Conservation (phyloP, 2,113 vertebrate species). For the Emydocephalus ijimae region DNA sequence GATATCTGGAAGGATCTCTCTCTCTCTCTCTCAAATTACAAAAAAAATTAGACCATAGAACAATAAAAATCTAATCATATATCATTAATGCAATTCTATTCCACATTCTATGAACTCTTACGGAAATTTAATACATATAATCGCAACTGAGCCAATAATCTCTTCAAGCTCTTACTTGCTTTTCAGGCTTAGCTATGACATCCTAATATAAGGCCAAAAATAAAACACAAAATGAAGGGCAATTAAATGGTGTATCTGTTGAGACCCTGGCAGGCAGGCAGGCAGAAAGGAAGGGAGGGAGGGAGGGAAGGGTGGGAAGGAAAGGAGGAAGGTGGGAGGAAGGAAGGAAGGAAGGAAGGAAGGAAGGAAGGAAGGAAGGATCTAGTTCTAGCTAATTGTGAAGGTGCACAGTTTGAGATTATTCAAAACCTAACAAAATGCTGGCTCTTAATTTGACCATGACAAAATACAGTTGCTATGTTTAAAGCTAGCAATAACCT, state of each 20-base stretch:
- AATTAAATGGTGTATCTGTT: neutral
- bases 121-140: neutral
- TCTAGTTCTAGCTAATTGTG: neutral
- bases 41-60: neutral
- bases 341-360: neutral
- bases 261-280: neutral
- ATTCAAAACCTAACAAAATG: neutral
- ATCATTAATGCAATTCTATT: neutral
- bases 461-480: neutral
- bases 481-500: neutral
- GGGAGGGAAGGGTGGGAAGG: neutral
- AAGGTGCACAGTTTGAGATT: neutral
- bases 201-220: neutral
- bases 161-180: neutral
- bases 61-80: neutral
- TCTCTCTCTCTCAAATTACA: neutral
- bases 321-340: too few species aligned
- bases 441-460: neutral
- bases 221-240: neutral
- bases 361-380: neutral
- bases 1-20: neutral
- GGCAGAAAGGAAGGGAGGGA: neutral
- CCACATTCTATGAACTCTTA: neutral
- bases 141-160: neutral
- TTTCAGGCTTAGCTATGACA: neutral